Evolutionary conservation across 2,888 invertebrate genomes (phyloP), one percentile per base, ranked within the genome.

Genomic region (Stegophylla sp.): DNA sequence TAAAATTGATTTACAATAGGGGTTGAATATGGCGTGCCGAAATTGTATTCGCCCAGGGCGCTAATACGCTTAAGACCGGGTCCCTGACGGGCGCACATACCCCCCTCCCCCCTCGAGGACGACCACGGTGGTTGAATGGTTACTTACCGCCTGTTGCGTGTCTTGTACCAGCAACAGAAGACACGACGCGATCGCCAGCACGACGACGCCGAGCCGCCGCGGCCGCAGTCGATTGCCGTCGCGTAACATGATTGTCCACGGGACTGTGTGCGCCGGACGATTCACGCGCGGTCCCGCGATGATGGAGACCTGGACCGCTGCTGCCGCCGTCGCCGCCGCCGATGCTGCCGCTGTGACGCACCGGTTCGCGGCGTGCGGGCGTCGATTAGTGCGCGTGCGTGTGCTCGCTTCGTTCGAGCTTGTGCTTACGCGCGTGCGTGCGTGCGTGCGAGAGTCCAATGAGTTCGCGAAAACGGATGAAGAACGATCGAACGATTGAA

Each of bases 111-210:
- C 9, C 20, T 3, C 53, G 53, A n/a, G 53, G 53, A 53, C 48
- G 15, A 15, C 4, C 7, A 34, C 34, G 34, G n/a, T 15, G n/a
- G n/a, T 15, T 53, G 7, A 53, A 53, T 23, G n/a, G 15, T 4
- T 76, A 79, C 79, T 79, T 71, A 79, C 79, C 69, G 79, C 79
- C 61, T 79, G 79, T 69, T 71, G 69, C 59, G 79, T 79, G 34
- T 69, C 28, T 34, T 28, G 79, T 5, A 51, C 51, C 26, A 74
- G n/a, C 59, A 61, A 23, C 56, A 79, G 61, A 34, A 69, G 34
- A 63, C 61, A 66, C 26, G 73, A 15, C 15, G 41, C 34, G 53
- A 75, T 51, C 17, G 41, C 45, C 51, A 75, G 64, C 23, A 64
- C 51, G 75, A 64, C 51, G 73, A 28, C 53, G 53, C n/a, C n/a